Base-by-base conservation (phyloP, 2,113 vertebrate species). In the Baryphthengus martii region DNA sequence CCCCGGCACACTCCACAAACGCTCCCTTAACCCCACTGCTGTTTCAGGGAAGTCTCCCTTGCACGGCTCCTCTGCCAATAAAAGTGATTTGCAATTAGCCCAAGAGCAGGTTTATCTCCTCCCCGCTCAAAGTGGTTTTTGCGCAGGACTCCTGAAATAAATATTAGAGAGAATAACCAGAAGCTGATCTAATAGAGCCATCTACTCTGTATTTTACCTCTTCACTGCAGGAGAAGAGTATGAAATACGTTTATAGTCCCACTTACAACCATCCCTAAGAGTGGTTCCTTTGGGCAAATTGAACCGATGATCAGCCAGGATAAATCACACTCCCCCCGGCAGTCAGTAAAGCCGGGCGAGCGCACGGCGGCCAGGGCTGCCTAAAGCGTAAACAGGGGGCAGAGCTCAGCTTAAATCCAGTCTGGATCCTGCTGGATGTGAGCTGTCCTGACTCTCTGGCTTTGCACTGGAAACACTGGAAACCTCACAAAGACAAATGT, bases 181-280 rank as follows among this genome's bases (percentile, higher is more conserved):
- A 37, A 67, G 78, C 65, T 61, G 90, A 73, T 78, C 26, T 44
- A 90, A 88, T 80, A 87, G 75, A 72, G 82, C 40, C 21, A 2
- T 88, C 93, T 56, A 21, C 92, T 75, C 61, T 2, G 13, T 94
- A 65, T 86, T 96, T 96, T 50, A 90, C 93, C 82, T 83, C 72
- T 85, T 63, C 39, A 9, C 66, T 25, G 75, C 71, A 50, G 76
- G 78, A 79, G 93, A 66, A 66, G 73, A 17, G 65, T 17, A 71
- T 94, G 90, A 95, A 96, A 94, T 96, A 95, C 10, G 8, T 90
- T 94, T 94, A 90, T 90, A 63, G 95, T n/a, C 82, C 79, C 86
- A 47, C 83, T 96, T 76, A 77, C 61, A 87, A 65, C 75, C 82
- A 6, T 45, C 58, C 72, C 63, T 2, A 9, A 79, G 75, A 95